Conservation (phyloP, 2,113 vertebrate species). For the Hippocampus abdominalis region DNA sequence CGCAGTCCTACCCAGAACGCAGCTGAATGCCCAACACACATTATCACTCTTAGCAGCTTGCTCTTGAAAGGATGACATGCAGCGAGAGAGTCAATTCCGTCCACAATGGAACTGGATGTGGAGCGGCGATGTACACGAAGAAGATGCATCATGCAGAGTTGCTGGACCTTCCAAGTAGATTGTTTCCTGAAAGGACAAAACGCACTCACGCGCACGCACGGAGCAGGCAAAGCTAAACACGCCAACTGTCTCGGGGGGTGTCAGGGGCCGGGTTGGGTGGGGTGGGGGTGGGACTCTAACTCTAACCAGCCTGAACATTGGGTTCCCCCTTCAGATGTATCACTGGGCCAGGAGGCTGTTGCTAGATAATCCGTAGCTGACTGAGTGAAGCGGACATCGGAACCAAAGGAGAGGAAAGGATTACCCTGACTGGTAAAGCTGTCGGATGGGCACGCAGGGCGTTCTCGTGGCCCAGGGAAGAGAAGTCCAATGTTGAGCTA, state of each 20-base stretch:
- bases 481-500: slow-evolving; percentile 25
- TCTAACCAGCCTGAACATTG: slow-evolving; percentile 32
- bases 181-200: background rate
- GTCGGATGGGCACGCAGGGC: slow-evolving; percentile 10
- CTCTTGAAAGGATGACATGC: background rate
- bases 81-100: background rate
- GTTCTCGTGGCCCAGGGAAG: slow-evolving; percentile 32
- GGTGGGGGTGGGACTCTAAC: slow-evolving; percentile 16
- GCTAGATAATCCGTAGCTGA: slow-evolving; percentile 56
- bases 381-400: slow-evolving; percentile 61
- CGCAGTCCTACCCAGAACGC: background rate
- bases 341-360: slow-evolving; percentile 37
- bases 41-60: background rate
- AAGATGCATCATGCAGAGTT: background rate
- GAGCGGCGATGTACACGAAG: background rate
- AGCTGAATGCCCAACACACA: background rate
- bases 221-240: slow-evolving; percentile 14
- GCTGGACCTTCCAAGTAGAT: background rate
- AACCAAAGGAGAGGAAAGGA: slow-evolving; percentile 62
- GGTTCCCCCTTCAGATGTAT: slow-evolving; percentile 40
- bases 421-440: slow-evolving; percentile 57
- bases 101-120: background rate
- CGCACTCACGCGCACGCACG: background rate
- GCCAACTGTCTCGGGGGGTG: slow-evolving; percentile 17
- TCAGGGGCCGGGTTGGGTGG: background rate